A percentile compares a stretch with the other conserved stretches of the same genome.
phyloP scores from a whole-genome alignment of 2,888 invertebrate genomes.

The Criorhina ranunculi region DNA sequence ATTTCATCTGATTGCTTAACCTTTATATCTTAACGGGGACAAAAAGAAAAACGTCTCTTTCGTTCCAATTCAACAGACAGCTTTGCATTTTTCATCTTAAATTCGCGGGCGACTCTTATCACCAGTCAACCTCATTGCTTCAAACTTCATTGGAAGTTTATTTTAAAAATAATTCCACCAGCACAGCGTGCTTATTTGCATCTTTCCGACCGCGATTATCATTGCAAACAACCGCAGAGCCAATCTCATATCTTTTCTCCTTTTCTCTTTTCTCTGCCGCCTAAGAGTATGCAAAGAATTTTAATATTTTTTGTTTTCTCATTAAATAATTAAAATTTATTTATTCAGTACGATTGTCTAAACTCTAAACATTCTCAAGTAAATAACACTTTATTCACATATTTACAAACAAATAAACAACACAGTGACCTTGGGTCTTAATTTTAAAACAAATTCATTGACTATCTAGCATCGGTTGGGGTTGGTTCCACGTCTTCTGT shows the following conservation, averaged over 20 bases:
- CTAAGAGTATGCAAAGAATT: slow-evolving; percentile 28
- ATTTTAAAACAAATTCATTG: slow-evolving; percentile 26
- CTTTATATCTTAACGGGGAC: background rate
- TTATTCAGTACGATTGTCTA: slow-evolving; percentile 41
- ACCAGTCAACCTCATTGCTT: background rate
- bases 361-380: slow-evolving; percentile 2
- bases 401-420: background rate
- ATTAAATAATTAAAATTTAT: slow-evolving; percentile 33
- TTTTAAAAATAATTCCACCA: slow-evolving; percentile 21
- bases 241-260: background rate
- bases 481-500: background rate
- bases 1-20: no score
- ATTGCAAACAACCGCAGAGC: background rate
- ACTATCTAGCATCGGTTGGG: slow-evolving; percentile 36
- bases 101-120: background rate
- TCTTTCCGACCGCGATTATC: background rate
- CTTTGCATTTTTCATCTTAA: background rate
- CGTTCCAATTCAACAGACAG: background rate
- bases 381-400: slow-evolving; percentile 22
- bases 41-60: background rate
- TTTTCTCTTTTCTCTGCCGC: background rate
- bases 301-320: background rate
- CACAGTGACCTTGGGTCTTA: slow-evolving; percentile 2
- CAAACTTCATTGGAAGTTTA: slow-evolving; percentile 9
- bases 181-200: background rate